A percentile compares a stretch with the other conserved stretches of the same genome.
These are phyloP conservation scores for Xerus inauris DNA, from an alignment of 2,113 vertebrate species.

Conservation along the genomic window DNA sequence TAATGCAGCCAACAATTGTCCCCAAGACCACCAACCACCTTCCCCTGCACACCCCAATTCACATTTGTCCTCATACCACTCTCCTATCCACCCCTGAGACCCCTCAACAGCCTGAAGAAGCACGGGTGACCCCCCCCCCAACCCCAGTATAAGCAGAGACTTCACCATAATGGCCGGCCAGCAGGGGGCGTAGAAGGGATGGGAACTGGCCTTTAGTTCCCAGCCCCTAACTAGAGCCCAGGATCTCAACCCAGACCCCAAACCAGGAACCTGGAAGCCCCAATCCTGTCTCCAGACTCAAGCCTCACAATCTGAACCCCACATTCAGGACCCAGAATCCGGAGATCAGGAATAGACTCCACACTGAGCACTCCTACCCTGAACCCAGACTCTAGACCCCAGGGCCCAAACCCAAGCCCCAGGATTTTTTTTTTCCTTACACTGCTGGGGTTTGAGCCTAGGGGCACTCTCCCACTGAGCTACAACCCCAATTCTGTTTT, in stretches of 20 bases:
- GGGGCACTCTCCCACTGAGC: background rate
- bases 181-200: slow-evolving; percentile 63
- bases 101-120: background rate
- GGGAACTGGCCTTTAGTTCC: background rate
- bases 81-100: too few relatives aligned
- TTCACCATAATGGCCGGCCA: background rate
- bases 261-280: background rate
- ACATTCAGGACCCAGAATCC: background rate
- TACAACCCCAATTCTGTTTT: background rate
- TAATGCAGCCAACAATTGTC: background rate
- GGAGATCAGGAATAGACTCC: background rate
- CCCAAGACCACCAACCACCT: background rate
- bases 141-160: fast-evolving
- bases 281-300: background rate
- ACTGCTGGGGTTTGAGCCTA: background rate
- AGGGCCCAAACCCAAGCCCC: too few relatives aligned
- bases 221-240: background rate
- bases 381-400: background rate
- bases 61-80: background rate
- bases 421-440: background rate
- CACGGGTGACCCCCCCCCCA: fast-evolving
- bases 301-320: background rate
- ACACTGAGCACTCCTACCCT: background rate
- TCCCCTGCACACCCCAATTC: background rate
- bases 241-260: background rate